Evolutionary conservation across 2,113 vertebrate genomes (phyloP), one percentile per base, ranked within the genome.

Genomic region (Hippolais icterina): DNA sequence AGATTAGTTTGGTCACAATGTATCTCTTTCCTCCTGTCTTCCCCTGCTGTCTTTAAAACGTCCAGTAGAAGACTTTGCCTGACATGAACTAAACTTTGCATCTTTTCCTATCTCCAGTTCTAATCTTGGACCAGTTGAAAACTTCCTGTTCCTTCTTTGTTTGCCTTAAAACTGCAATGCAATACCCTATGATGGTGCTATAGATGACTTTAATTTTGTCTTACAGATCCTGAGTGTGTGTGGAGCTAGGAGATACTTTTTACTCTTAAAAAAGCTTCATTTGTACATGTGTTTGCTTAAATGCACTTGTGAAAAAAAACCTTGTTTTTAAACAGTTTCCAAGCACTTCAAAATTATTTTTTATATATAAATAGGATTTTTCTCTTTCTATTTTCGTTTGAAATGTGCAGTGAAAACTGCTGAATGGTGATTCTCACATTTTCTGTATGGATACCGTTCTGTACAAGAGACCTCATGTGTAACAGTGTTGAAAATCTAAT

Each of bases 401-500:
- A 83, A 94, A 64, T 7, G 0, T 66, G 69, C 33, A 42, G 33
- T 80, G 56, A 79, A 93, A 93, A 84, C 27, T 87, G 78, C 78
- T 91, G 79, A 96, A 27, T 6, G 33, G 42, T 0, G 1, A 53
- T 75, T 65, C 16, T 86, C 29, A 10, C 74, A 50, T 83, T 84
- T 54, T 85, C 42, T 28, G 9, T 35, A 7, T 83, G 53, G 68
- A 74, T 82, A 57, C 57, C 20, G 1, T 64, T 90, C 47, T 79
- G 39, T 92, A 66, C 52, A 61, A 76, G 90, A 84, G 70, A 93
- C 74, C 57, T 96, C 72, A 54, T 90, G 84, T 95, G 83, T 89
- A 97, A 81, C 57, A 66, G 27, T 93, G 66, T 95, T 97, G 91
- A 87, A 96, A 96, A 95, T 94, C 80, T 97, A 93, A 97, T 97